A percentile compares a stretch with the other conserved stretches of the same genome.
phyloP scores from a whole-genome alignment of 2,797 vertebrate species.

The Tangara arthus region DNA sequence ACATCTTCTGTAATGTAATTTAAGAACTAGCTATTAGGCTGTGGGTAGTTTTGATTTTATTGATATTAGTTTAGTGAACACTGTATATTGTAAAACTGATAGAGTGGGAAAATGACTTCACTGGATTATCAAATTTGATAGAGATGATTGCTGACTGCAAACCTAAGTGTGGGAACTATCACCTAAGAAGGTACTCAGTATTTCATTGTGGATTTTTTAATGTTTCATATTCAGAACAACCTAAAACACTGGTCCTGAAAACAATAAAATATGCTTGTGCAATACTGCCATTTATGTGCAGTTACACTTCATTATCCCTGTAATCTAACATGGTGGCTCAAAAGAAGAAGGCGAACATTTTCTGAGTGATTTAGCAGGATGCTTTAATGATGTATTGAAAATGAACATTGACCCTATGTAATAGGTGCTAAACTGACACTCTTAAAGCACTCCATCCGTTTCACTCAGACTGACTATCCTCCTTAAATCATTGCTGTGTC shows the following conservation, averaged over 20 bases:
- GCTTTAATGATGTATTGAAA: conserved; percentile 75
- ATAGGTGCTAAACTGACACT: conserved; percentile 75
- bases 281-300: conserved; percentile 53
- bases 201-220: conserved; percentile 46
- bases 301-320: conserved; percentile 70
- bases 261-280: conserved; percentile 56
- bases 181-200: conserved; percentile 4
- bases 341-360: conserved; percentile 54
- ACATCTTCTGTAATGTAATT: conserved; percentile 10
- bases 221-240: conserved; percentile 53
- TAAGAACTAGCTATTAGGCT: conserved; percentile 23
- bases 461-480: conserved; percentile 61
- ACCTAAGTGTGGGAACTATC: neutral
- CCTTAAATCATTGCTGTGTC: conserved; percentile 72
- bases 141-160: neutral
- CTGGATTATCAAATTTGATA: conserved; percentile 51
- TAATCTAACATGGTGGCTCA: conserved; percentile 59
- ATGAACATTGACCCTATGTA: conserved; percentile 77
- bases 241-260: conserved; percentile 52
- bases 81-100: conserved; percentile 49
- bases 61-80: conserved; percentile 58
- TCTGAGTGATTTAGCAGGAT: conserved; percentile 72
- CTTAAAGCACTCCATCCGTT: conserved; percentile 74
- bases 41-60: conserved; percentile 50
- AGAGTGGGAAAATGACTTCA: conserved; percentile 54